Percentiles rank a stretch among this genome's conserved stretches.
Conservation (phyloP, 2,797 vertebrate species). For the Nannoperca australis region DNA sequence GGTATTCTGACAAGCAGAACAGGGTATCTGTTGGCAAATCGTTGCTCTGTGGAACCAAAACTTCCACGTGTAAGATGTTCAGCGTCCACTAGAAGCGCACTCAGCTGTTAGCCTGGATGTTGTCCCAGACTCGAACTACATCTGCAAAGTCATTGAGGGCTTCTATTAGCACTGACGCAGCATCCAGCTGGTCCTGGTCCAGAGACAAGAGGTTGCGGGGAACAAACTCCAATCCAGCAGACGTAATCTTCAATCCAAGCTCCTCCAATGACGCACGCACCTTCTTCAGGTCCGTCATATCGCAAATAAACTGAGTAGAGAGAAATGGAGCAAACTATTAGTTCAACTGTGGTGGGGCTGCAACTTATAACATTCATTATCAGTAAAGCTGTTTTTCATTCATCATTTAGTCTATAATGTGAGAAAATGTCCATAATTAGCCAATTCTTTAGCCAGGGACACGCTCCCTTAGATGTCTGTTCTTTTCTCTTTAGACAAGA, state of each 20-base stretch:
- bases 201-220: conserved; percentile 77
- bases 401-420: background rate
- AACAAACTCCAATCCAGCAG: conserved; percentile 86
- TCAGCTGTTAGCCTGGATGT: conserved; percentile 85
- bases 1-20: background rate
- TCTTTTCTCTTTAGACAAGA: background rate
- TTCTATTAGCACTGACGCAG: conserved; percentile 85
- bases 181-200: conserved; percentile 81
- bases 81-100: conserved; percentile 14
- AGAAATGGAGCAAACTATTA: conserved; percentile 20
- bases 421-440: background rate
- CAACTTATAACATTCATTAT: background rate
- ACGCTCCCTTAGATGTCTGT: background rate
- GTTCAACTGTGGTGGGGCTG: background rate
- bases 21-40: conserved; percentile 7
- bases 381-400: background rate
- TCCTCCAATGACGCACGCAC: conserved; percentile 84
- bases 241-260: conserved; percentile 83
- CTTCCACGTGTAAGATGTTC: conserved; percentile 12
- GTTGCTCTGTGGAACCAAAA: conserved; percentile 10
- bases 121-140: conserved; percentile 91
- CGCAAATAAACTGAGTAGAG: conserved; percentile 88
- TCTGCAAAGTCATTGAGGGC: conserved; percentile 83
- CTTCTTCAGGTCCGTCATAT: conserved; percentile 76
- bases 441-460: background rate